Base-by-base conservation (phyloP, 2,113 vertebrate genomes). In the Fulica atra region DNA sequence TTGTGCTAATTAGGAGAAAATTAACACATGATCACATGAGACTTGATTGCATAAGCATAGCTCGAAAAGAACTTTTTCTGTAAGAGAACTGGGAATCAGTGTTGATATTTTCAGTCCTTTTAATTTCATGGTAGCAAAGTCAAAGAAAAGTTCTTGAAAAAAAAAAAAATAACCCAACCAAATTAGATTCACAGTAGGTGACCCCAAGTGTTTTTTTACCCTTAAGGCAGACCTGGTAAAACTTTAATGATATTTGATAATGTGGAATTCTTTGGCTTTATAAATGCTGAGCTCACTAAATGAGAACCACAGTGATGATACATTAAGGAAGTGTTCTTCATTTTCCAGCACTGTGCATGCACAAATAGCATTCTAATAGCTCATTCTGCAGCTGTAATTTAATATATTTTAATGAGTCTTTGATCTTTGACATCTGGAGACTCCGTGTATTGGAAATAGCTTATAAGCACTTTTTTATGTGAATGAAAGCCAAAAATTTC, bases 391-490 rank as follows among this genome's bases (percentile, higher is more conserved):
- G 26, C 36, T 81, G 38, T 91, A 89, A 93, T 81, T 89, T 81
- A 72, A 81, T 87, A 48, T 79, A 79, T 95, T 89, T 84, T 89
- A 92, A 89, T 70, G 46, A 91, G 38, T 28, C 42, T 89, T 93
- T 94, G 86, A 78, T 95, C 76, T 92, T 92, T 92, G 91, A 84
- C 57, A 68, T 88, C 24, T 68, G 24, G 25, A 26, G 17, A 63
- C 26, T 81, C 46, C 0, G 0, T 64, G 6, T 91, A 56, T 63
- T 90, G 13, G 33, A 92, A 92, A 73, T 35, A 36, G 13, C 26
- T 92, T 83, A 69, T 57, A 81, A 80, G 36, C 44, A 65, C 13
- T 80, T 87, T 78, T 95, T 48, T 17, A n/a, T 11, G 6, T 36
- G 26, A 64, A 86, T n/a, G 60, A 74, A 86, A 84, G 53, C 9